phyloP scores from a whole-genome alignment of 2,113 vertebrate genomes.

The Odobenus rosmarus region DNA sequence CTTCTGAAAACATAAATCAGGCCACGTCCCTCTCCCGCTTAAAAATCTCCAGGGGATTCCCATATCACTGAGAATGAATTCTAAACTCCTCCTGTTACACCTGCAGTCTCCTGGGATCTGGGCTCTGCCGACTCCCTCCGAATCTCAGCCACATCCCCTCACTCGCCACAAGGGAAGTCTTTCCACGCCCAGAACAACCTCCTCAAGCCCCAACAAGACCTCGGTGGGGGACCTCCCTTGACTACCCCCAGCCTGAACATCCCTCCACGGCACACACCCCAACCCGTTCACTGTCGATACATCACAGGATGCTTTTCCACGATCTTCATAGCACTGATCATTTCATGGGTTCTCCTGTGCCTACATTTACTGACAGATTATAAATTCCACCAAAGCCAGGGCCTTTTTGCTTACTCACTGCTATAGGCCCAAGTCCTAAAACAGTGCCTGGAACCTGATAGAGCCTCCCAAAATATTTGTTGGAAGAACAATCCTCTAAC shows the following conservation, averaged over 20 bases:
- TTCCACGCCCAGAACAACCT: fast-evolving
- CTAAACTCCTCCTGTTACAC: neutral
- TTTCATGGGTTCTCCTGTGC: neutral
- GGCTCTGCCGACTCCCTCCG: neutral
- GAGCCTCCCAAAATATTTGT: neutral
- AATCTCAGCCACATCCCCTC: neutral
- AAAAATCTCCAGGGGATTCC: neutral
- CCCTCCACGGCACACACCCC: neutral
- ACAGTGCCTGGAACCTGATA: neutral
- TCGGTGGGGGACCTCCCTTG: neutral
- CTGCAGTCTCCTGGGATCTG: neutral
- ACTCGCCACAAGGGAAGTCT: neutral
- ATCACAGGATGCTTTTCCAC: neutral
- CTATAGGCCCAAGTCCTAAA: neutral
- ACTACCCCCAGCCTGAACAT: no score
- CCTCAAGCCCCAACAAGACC: neutral
- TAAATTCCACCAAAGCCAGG: neutral
- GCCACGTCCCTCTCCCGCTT: neutral
- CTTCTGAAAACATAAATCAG: neutral
- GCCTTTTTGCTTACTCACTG: neutral
- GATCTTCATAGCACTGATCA: neutral
- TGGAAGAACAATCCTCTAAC: neutral
- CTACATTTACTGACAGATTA: neutral
- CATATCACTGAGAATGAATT: neutral
- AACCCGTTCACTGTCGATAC: no score